Conservation (phyloP, 2,113 vertebrate species). For the Gymnarchus niloticus region DNA sequence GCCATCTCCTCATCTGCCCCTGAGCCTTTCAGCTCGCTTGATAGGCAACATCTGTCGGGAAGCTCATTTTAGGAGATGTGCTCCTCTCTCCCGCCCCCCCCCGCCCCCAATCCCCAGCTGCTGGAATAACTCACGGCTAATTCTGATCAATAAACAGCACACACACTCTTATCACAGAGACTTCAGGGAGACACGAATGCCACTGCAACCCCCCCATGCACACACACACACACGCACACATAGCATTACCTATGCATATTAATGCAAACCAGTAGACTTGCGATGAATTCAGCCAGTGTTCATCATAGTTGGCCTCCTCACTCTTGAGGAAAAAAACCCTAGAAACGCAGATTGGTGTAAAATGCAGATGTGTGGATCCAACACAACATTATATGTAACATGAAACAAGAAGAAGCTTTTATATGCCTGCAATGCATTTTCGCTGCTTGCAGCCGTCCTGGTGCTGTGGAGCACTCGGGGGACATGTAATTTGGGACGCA, state of each 20-base stretch:
- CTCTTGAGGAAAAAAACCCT: neutral
- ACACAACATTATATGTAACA: neutral
- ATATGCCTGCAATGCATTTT: neutral
- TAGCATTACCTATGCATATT: neutral
- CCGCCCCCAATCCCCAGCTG: neutral
- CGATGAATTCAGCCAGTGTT: neutral
- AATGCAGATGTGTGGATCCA: neutral
- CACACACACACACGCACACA: neutral
- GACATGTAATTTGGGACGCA: neutral
- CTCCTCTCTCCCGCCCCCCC: neutral
- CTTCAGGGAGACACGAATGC: neutral
- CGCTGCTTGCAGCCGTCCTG: neutral
- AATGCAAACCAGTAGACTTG: neutral
- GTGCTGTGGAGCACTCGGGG: neutral
- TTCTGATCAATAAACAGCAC: constrained; percentile 7
- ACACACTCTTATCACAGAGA: neutral
- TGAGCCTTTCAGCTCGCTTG: neutral
- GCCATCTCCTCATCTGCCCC: constrained; percentile 1
- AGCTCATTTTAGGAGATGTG: neutral
- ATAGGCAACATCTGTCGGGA: constrained; percentile 20
- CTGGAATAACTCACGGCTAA: neutral
- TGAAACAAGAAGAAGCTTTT: neutral
- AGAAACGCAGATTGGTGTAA: neutral
- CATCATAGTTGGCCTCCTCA: neutral
- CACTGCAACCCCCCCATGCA: neutral